Evolutionary conservation across 2,888 invertebrate genomes (phyloP).

Genomic region (Neria commutata): DNA sequence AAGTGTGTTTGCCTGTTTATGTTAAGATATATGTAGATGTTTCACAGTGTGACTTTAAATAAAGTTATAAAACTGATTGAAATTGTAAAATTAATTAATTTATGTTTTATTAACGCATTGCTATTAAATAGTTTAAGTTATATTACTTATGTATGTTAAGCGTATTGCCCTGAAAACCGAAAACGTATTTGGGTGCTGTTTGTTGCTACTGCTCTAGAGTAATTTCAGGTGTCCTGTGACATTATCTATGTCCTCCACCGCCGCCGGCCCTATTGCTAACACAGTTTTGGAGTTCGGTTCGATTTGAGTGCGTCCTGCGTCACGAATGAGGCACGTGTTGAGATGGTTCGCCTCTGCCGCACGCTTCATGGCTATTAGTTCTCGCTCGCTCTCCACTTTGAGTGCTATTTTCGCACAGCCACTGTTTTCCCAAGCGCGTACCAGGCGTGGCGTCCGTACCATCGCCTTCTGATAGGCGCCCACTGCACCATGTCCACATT

Average conservation of each 20-base stretch:
- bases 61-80: background rate
- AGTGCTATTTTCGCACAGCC: conserved; percentile 91
- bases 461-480: conserved; percentile 79
- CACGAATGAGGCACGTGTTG: conserved; percentile 76
- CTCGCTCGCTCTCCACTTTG: conserved; percentile 77
- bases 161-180: conserved; percentile 7
- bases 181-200: background rate
- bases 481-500: conserved; percentile 94
- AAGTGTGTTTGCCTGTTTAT: background rate
- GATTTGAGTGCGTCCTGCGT: conserved; percentile 94
- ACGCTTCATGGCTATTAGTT: conserved; percentile 71
- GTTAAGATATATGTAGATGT: background rate
- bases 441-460: conserved; percentile 67
- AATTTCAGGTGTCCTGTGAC: conserved; percentile 89
- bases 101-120: background rate
- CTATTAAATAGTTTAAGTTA: background rate
- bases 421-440: conserved; percentile 67
- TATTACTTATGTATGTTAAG: conserved; percentile 5
- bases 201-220: conserved; percentile 64
- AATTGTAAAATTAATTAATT: background rate
- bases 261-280: conserved; percentile 90
- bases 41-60: background rate
- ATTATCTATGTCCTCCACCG: conserved; percentile 75
- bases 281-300: conserved; percentile 88
- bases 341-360: conserved; percentile 75